A percentile compares a stretch with the other conserved stretches of the same genome.
phyloP scores from a whole-genome alignment of 2,888 invertebrate genomes.

The Gisinianus flammeolus region DNA sequence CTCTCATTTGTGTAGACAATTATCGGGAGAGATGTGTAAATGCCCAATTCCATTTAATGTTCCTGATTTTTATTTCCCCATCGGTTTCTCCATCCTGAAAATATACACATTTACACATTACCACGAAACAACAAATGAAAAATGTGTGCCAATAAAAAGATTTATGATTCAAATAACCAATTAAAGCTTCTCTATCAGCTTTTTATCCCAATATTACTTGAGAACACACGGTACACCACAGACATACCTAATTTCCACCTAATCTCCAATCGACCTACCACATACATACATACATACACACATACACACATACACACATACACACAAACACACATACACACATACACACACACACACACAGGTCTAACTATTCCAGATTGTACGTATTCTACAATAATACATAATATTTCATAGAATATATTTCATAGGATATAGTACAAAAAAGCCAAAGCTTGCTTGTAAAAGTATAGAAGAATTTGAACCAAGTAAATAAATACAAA shows the following conservation, averaged over 20 bases:
- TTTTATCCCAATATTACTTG: neutral
- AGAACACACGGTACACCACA: neutral
- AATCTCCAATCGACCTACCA: neutral
- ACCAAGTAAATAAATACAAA: too few relatives aligned
- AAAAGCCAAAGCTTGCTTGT: neutral
- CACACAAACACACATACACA: too few relatives aligned
- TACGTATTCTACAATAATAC: neutral
- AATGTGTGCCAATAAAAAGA: conserved; percentile 9
- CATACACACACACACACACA: neutral
- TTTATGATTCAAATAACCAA: conserved; percentile 3
- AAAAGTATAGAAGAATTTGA: too few relatives aligned
- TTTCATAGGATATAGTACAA: neutral
- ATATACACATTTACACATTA: neutral
- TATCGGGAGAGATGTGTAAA: conserved; percentile 1
- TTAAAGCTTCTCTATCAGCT: neutral
- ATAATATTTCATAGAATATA: neutral
- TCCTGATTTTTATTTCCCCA: neutral
- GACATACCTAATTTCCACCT: neutral
- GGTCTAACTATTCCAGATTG: neutral
- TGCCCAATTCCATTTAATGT: conserved; percentile 13
- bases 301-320: neutral
- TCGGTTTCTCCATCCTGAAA: neutral
- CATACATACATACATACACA: conserved; percentile 8
- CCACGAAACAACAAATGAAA: neutral
- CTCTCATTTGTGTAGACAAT: conserved; percentile 16